Conservation (phyloP, 2,888 invertebrate genomes). For the Xestobium rufovillosum region DNA sequence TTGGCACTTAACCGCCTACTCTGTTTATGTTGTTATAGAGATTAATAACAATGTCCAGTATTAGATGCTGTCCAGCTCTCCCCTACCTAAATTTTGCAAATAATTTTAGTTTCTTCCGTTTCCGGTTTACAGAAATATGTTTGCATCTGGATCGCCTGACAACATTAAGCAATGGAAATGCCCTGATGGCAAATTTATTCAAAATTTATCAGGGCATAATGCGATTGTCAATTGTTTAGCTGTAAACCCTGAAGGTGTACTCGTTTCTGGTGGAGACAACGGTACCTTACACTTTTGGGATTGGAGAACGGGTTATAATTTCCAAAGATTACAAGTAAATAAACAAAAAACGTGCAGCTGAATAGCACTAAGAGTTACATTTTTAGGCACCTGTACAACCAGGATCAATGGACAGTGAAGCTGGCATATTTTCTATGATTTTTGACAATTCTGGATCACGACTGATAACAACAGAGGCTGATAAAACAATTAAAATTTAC, state of each 20-base stretch:
- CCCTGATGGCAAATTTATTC: conserved; percentile 94
- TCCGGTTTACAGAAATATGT: conserved; percentile 69
- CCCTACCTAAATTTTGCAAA: conserved; percentile 8
- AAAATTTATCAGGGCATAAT: conserved; percentile 94
- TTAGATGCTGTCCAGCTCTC: no score
- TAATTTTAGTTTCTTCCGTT: conserved; percentile 12
- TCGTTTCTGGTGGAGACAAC: conserved; percentile 97
- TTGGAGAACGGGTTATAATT: conserved; percentile 98
- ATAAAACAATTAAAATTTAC: conserved; percentile 99
- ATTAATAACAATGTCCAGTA: no score
- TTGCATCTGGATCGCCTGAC: conserved; percentile 96
- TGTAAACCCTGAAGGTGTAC: conserved; percentile 87
- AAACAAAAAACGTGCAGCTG: no score
- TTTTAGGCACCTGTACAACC: conserved; percentile 88
- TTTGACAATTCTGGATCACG: conserved; percentile 94
- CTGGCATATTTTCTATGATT: conserved; percentile 92
- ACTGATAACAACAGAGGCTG: conserved; percentile 94
- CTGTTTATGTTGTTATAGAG: not conserved
- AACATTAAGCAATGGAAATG: conserved; percentile 99
- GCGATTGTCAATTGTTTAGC: conserved; percentile 96
- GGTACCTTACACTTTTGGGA: conserved; percentile 98
- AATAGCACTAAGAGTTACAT: no score
- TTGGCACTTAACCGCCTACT: conserved; percentile 1
- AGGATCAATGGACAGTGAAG: conserved; percentile 98
- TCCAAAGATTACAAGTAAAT: conserved; percentile 75